A percentile compares a stretch with the other conserved stretches of the same genome.
Conservation (phyloP, 2,888 invertebrate genomes). For the Laothoe populi region DNA sequence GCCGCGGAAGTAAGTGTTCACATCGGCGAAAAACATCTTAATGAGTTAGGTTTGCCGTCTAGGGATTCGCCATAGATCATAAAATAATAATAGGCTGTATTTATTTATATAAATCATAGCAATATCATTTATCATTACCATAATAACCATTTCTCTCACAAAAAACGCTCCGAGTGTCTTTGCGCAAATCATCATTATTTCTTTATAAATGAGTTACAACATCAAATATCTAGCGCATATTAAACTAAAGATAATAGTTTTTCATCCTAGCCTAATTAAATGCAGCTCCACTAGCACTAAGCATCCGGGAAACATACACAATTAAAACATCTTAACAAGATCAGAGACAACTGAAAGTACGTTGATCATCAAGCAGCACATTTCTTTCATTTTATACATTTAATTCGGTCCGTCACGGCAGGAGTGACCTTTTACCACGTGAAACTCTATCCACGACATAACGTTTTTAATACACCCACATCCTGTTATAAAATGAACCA, state of each 20-base stretch:
- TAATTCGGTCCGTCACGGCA: conserved; percentile 64
- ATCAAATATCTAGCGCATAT: neutral
- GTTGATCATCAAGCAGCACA: conserved; percentile 38
- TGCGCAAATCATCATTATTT: no score
- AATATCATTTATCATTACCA: no score
- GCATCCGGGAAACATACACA: neutral
- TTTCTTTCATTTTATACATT: conserved; percentile 55
- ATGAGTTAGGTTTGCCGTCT: no score
- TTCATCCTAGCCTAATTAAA: neutral
- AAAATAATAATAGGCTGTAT: no score
- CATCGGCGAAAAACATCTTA: no score
- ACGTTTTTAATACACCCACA: conserved; percentile 1
- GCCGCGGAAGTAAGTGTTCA: no score
- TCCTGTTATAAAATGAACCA: conserved; percentile 5
- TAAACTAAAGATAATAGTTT: neutral
- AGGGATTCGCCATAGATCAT: no score
- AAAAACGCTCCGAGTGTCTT: no score
- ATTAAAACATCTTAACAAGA: neutral
- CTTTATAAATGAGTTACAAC: no score
- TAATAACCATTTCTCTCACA: no score
- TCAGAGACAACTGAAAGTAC: conserved; percentile 15
- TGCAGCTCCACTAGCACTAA: neutral
- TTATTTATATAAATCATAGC: no score
- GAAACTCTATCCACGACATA: conserved; percentile 43
- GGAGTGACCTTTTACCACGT: conserved; percentile 70